phyloP scores from a whole-genome alignment of 2,113 vertebrate species.

The Laticauda colubrina region DNA sequence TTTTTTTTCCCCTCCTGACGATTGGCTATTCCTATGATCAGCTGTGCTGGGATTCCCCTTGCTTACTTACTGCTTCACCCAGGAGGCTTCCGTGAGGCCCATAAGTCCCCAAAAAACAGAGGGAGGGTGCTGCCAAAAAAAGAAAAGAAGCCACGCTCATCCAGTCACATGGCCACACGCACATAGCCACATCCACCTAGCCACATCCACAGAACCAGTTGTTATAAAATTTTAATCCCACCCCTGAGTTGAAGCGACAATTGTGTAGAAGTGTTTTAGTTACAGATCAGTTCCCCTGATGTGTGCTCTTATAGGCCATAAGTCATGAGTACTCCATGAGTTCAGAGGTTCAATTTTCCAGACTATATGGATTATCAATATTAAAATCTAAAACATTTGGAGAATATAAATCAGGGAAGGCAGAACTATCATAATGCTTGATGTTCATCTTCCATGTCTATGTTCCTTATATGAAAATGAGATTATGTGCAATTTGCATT shows the following conservation, averaged over 20 bases:
- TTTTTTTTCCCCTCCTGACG: too few relatives aligned
- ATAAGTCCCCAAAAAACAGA: too few relatives aligned
- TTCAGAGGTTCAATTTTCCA: not conserved
- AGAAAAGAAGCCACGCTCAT: too few relatives aligned
- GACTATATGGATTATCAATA: not conserved
- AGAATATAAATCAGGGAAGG: not conserved
- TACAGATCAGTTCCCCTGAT: not conserved
- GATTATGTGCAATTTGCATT: not conserved
- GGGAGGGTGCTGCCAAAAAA: too few relatives aligned
- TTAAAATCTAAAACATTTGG: not conserved
- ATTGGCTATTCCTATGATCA: too few relatives aligned
- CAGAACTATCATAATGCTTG: not conserved
- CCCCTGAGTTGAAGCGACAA: not conserved
- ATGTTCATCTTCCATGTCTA: not conserved
- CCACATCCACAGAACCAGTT: too few relatives aligned
- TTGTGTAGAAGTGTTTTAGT: not conserved
- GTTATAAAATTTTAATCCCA: too few relatives aligned
- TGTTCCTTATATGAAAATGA: not conserved
- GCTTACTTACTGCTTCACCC: too few relatives aligned
- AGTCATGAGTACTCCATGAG: not conserved
- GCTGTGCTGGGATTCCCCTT: too few relatives aligned
- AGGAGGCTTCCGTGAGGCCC: too few relatives aligned
- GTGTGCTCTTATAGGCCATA: not conserved
- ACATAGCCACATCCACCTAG: too few relatives aligned
- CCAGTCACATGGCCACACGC: too few relatives aligned